phyloP scores from a whole-genome alignment of 2,797 vertebrate genomes.

The Sebastes taczanowskii region DNA sequence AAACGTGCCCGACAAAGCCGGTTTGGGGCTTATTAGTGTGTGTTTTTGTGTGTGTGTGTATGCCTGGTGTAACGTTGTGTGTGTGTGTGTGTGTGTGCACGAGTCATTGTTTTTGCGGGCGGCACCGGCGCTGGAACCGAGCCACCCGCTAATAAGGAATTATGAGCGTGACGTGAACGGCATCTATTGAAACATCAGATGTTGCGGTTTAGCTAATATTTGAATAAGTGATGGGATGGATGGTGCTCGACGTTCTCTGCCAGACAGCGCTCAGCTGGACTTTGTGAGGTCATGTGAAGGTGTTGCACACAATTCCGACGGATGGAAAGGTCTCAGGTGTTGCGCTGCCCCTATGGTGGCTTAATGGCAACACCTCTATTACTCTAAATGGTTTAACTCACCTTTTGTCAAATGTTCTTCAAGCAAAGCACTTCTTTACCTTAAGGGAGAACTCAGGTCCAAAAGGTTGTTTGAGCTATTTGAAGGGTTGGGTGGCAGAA shows the following conservation, averaged over 20 bases:
- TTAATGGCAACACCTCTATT: background rate
- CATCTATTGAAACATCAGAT: slow-evolving; percentile 28
- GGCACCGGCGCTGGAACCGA: background rate
- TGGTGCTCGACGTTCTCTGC: background rate
- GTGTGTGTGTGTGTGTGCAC: background rate
- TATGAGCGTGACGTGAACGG: slow-evolving; percentile 35
- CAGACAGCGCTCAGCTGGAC: slow-evolving; percentile 33
- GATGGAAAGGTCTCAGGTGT: slow-evolving; percentile 12
- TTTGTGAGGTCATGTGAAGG: slow-evolving; percentile 33
- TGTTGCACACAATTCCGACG: background rate
- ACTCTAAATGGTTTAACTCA: background rate
- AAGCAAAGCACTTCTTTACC: background rate
- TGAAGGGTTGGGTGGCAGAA: slow-evolving; percentile 27
- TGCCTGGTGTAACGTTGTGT: background rate
- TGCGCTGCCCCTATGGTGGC: background rate
- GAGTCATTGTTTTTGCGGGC: background rate
- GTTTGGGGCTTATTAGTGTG: slow-evolving; percentile 11
- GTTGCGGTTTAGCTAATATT: slow-evolving; percentile 36
- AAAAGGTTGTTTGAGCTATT: slow-evolving; percentile 29
- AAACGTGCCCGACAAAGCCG: slow-evolving; percentile 11
- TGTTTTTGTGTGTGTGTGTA: background rate
- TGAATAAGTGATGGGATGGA: slow-evolving; percentile 24
- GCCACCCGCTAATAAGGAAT: slow-evolving; percentile 58
- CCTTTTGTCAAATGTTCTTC: slow-evolving; percentile 14
- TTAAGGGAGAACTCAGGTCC: slow-evolving; percentile 3